These are phyloP conservation scores for Priocnemis perturbator DNA, from an alignment of 2,888 invertebrate species.

Conservation along the genomic window DNA sequence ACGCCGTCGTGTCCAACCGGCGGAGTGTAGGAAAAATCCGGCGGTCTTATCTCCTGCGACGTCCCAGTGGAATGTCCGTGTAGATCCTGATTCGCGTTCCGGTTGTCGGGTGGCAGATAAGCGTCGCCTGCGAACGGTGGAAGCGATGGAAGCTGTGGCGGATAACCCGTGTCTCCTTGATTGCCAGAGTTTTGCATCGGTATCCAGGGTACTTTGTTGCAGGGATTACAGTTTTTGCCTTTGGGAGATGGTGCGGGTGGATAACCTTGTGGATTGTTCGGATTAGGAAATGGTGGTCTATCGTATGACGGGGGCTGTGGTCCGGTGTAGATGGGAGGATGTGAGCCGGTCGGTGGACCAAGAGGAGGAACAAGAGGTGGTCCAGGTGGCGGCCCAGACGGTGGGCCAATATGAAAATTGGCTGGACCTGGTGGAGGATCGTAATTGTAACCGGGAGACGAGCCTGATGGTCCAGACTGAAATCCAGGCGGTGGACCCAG, in stretches of 20 bases:
- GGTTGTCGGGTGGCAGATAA: conserved; percentile 28
- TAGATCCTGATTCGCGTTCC: conserved; percentile 17
- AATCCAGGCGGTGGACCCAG: conserved; percentile 3
- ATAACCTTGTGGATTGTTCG: conserved; percentile 36
- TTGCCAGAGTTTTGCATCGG: conserved; percentile 75
- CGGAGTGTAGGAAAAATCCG: conserved; percentile 53
- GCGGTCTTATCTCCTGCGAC: conserved; percentile 53
- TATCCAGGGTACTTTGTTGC: conserved; percentile 89
- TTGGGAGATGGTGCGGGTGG: conserved; percentile 51
- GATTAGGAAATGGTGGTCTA: conserved; percentile 35
- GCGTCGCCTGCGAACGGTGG: conserved; percentile 2
- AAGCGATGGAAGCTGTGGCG: not conserved
- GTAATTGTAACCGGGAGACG: conserved; percentile 15
- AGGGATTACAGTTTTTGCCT: conserved; percentile 83
- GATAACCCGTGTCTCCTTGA: not conserved
- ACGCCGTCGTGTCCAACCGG: conserved; percentile 20
- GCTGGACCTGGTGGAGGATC: conserved; percentile 40
- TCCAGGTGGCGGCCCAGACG: conserved; percentile 1
- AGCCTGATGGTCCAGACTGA: conserved; percentile 17
- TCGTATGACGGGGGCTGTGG: conserved; percentile 32
- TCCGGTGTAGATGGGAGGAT: conserved; percentile 18
- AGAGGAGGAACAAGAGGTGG: not conserved
- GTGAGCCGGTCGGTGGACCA: not conserved
- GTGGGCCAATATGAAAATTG: conserved; percentile 18
- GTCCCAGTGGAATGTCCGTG: conserved; percentile 28